phyloP scores from a whole-genome alignment of 2,113 vertebrate species.

The Falco punctatus region DNA sequence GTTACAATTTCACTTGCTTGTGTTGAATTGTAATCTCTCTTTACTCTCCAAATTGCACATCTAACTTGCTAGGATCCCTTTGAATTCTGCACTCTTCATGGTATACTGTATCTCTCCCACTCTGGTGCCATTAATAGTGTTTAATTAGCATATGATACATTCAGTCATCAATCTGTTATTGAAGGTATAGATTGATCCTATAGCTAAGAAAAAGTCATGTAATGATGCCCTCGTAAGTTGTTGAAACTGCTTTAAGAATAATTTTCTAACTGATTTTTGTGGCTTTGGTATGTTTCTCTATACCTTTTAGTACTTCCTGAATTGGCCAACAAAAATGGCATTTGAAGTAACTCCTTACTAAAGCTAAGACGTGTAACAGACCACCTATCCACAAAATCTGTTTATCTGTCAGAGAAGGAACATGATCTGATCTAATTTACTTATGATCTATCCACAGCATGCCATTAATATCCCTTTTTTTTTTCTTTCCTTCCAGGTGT shows the following conservation, averaged over 20 bases:
- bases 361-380: background rate
- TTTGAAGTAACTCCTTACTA: background rate
- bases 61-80: background rate
- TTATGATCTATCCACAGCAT: background rate
- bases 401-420: background rate
- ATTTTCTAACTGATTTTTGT: background rate
- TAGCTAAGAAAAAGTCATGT: background rate
- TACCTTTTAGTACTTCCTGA: background rate
- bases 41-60: background rate
- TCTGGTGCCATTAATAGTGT: background rate
- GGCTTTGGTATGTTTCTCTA: background rate
- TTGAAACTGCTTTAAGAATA: background rate
- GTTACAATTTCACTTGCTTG: background rate
- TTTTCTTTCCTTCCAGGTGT: background rate
- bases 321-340: background rate
- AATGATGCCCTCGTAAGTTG: background rate
- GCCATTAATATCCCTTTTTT: background rate
- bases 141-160: background rate
- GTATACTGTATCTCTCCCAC: background rate
- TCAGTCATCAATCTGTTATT: background rate
- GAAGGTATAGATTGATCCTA: background rate
- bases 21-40: background rate
- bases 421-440: background rate
- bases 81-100: background rate
- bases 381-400: background rate